phyloP scores from a whole-genome alignment of 2,113 vertebrate genomes.

The Corythoichthys intestinalis region DNA sequence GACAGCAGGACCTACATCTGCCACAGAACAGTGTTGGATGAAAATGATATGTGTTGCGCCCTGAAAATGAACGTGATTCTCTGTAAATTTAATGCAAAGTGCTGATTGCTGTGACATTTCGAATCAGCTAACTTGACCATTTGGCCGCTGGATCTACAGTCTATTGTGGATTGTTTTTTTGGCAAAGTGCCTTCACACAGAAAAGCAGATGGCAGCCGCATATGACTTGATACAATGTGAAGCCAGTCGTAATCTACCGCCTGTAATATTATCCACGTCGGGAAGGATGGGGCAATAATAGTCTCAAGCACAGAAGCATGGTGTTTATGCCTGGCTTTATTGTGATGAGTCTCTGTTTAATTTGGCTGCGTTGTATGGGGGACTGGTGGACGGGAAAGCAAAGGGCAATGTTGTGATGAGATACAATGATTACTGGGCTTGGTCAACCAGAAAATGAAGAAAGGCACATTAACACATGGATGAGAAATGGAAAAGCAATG shows the following conservation, averaged over 20 bases:
- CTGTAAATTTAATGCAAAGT: conserved; percentile 61
- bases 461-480: conserved; percentile 67
- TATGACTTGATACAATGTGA: conserved; percentile 50
- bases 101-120: conserved; percentile 49
- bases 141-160: conserved; percentile 22
- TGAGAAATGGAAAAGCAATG: conserved; percentile 63
- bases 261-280: conserved; percentile 51
- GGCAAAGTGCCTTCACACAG: conserved; percentile 27
- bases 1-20: conserved; percentile 51
- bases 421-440: conserved; percentile 65
- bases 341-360: conserved; percentile 72
- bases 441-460: conserved; percentile 74
- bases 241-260: conserved; percentile 47
- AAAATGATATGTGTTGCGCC: conserved; percentile 48
- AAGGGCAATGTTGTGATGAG: conserved; percentile 61
- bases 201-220: conserved; percentile 33
- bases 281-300: conserved; percentile 55
- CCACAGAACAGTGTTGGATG: conserved; percentile 47
- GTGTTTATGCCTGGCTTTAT: conserved; percentile 66
- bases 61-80: conserved; percentile 57
- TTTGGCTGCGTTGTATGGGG: conserved; percentile 59
- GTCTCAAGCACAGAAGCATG: conserved; percentile 56
- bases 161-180: conserved; percentile 22
- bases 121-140: conserved; percentile 50
- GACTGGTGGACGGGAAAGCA: conserved; percentile 47